phyloP scores from a whole-genome alignment of 2,888 invertebrate genomes.

The Anoplius nigerrimus region DNA sequence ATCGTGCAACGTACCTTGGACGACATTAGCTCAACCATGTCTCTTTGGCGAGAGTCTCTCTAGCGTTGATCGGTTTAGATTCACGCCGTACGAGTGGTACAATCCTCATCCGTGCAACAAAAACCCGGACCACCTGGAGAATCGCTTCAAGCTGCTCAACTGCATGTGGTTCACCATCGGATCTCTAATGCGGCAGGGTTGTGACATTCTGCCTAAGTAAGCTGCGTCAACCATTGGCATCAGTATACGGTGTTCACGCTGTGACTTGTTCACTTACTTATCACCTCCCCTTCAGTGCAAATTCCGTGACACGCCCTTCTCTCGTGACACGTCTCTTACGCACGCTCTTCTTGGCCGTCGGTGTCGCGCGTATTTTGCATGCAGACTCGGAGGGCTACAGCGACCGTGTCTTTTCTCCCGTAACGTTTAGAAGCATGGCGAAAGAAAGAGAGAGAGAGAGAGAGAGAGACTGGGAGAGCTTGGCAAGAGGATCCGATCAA shows the following conservation, averaged over 20 bases:
- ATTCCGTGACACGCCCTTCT: background rate
- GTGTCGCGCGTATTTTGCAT: slow-evolving; percentile 3
- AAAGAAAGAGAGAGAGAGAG: no score
- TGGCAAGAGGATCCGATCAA: no score
- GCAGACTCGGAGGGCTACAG: background rate
- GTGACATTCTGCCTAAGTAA: slow-evolving; percentile 96
- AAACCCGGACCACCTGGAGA: slow-evolving; percentile 89
- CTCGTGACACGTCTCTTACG: background rate
- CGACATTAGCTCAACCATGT: background rate
- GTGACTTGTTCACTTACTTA: slow-evolving; percentile 22
- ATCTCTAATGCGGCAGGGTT: slow-evolving; percentile 96
- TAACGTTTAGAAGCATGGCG: no score
- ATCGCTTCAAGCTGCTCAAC: slow-evolving; percentile 94
- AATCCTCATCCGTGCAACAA: slow-evolving; percentile 90
- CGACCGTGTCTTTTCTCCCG: background rate
- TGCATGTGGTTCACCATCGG: slow-evolving; percentile 99
- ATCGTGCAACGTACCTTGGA: background rate
- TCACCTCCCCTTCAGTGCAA: background rate
- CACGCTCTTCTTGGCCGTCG: background rate
- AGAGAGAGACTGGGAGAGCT: no score
- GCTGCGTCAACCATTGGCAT: slow-evolving; percentile 76
- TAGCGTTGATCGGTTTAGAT: slow-evolving; percentile 78
- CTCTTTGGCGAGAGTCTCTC: slow-evolving; percentile 33
- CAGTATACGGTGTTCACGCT: slow-evolving; percentile 33
- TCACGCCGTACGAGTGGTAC: slow-evolving; percentile 97